Evolutionary conservation across 2,113 vertebrate species (phyloP), one percentile per base, ranked within the genome.

Genomic region (Scortum barcoo): DNA sequence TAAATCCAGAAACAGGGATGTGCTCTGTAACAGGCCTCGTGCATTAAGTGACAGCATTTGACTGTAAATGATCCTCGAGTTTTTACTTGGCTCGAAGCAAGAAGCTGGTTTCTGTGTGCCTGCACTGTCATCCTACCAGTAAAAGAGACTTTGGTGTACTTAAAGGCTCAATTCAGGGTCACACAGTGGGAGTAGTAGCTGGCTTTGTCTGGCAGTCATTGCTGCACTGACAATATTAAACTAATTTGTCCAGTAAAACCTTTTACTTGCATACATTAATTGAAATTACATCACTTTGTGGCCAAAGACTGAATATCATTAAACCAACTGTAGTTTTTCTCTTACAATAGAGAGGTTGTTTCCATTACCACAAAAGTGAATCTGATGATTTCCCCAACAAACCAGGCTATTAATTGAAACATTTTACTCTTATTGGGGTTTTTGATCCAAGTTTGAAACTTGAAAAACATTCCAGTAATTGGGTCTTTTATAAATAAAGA

Each of bases 361-460:
- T 80, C 46, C 13, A 67, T 58, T 68, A 40, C 22, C 10, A 19
- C 1, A 16, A 58, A 76, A 76, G 22, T 19, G 13, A 26, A 36
- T 26, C 30, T 72, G 26, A 51, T 42, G 8, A 30, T 69, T n/a
- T 36, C 13, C 13, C 8, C 44, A 68, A 53, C 24, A 69, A 66
- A 48, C 50, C 75, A 66, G 17, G 8, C 26, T 16, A 10, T 56
- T 4, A 42, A 54, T 5, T 74, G 19, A 69, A 60, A 30, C 26
- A 33, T 61, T 75, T 71, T 11, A 66, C 44, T 46, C 7, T 63
- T 60, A 58, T 44, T 74, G 56, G 22, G 62, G 42, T 53, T 60
- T 84, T 57, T 54, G n/a, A n/a, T n/a, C 58, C 46, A 56, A 62
- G 54, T 62, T 72, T 40, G 74, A 78, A 69, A 33, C 57, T 16